Evolutionary conservation across 2,888 invertebrate species (phyloP).

Genomic region (Hybos culiciformis): DNA sequence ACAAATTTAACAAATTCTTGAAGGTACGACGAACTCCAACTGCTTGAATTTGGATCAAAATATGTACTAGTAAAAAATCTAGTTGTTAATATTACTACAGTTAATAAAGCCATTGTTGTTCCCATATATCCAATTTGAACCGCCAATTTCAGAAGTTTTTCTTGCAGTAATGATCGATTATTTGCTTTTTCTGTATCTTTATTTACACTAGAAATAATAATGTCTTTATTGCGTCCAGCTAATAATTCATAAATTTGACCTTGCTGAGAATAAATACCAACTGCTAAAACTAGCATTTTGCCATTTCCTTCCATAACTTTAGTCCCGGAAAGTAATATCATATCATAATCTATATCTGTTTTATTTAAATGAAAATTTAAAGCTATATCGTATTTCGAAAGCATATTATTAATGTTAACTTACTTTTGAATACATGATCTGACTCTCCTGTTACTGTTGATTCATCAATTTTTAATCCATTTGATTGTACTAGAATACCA

Average conservation of each 20-base stretch:
- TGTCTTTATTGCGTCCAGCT: constrained; percentile 80
- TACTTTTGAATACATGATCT: constrained; percentile 58
- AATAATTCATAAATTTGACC: constrained; percentile 94
- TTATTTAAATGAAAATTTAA: constrained; percentile 35
- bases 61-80: constrained; percentile 76
- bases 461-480: constrained; percentile 92
- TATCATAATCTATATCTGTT: constrained; percentile 81
- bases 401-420: background rate
- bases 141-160: constrained; percentile 89
- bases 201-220: constrained; percentile 68
- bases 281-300: constrained; percentile 90
- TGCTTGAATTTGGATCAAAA: constrained; percentile 55
- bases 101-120: constrained; percentile 85
- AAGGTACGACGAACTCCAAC: constrained; percentile 64
- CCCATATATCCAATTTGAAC: constrained; percentile 98
- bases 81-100: constrained; percentile 86
- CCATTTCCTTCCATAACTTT: constrained; percentile 99
- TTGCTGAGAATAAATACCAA: constrained; percentile 80
- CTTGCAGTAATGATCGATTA: constrained; percentile 92
- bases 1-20: constrained; percentile 84
- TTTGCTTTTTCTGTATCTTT: constrained; percentile 49
- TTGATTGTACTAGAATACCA: constrained; percentile 87
- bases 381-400: background rate
- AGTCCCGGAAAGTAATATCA: constrained; percentile 91
- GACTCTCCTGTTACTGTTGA: constrained; percentile 95